Conservation (phyloP, 2,113 vertebrate genomes). For the Nothoprocta pentlandii region DNA sequence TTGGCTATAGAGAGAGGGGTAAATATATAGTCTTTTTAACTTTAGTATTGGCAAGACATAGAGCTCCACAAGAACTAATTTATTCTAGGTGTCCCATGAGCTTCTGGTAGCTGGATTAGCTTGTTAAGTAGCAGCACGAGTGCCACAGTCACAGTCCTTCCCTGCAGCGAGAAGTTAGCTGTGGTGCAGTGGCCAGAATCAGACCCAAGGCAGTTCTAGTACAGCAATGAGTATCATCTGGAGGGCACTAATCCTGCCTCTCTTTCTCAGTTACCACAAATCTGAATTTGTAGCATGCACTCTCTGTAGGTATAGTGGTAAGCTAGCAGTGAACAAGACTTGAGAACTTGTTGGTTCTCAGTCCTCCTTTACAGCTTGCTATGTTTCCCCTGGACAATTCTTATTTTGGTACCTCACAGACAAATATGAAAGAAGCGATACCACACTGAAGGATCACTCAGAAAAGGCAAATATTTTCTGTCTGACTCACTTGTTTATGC, state of each 20-base stretch:
- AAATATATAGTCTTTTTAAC: background rate
- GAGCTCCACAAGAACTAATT: background rate
- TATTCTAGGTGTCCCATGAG: background rate
- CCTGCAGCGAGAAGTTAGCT: background rate
- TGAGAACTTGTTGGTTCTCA: background rate
- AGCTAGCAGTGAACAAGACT: background rate
- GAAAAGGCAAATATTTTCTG: background rate
- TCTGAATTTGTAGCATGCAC: background rate
- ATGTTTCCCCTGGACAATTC: background rate
- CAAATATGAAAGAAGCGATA: background rate
- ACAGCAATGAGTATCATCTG: background rate
- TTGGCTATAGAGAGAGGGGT: fast-evolving
- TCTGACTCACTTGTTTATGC: background rate
- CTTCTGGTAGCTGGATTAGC: background rate
- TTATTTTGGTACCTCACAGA: background rate
- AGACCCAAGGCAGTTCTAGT: background rate
- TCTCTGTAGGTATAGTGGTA: background rate
- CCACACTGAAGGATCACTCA: background rate
- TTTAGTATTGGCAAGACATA: background rate
- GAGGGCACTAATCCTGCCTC: background rate
- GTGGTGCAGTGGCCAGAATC: background rate
- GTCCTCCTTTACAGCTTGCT: background rate
- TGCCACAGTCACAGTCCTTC: background rate
- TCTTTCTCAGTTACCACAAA: background rate
- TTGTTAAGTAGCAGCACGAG: background rate